Evolutionary conservation across 2,888 invertebrate genomes (phyloP), one percentile per base, ranked within the genome.

Genomic region (Sphecodes monilicornis): DNA sequence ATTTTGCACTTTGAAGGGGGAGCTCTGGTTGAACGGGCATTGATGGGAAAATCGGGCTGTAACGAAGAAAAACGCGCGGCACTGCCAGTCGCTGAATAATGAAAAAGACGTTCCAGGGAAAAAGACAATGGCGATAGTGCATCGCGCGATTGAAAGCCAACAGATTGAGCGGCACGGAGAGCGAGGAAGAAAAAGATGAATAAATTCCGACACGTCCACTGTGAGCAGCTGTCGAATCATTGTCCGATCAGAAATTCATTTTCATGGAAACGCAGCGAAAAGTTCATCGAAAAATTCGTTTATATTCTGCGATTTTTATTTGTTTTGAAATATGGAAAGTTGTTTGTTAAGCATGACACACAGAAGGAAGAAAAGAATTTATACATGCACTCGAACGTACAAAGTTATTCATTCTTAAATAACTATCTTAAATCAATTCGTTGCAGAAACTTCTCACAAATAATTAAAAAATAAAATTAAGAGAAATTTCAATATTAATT

Each of bases 41-140:
- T 43, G 75, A 69, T 75, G 41, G 57, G 32, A 64, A 64, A 64
- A 22, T 54, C 29, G 60, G 16, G 64, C 10, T 32, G 43, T 29
- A 43, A 71, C 73, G n/a, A 43, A 39, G 22, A 68, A 32, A 54
- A 69, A 66, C 29, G 72, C 54, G 60, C n/a, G 41, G 43, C 75
- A 29, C 22, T 43, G 26, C 6, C 60, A 16, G 22, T 32, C 6
- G 32, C 32, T 64, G 64, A 64, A 64, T 64, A 64, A 64, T 64
- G 32, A 64, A 64, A 64, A 64, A 64, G 64, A 64, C 64, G 57
- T 60, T 60, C 57, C 57, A 60, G 16, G 4, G 16, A 16, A 8
- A 60, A 60, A 29, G 4, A 60, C 29, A 60, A 60, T 60, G 29
- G 26, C 16, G 26, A 13, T 29, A 29, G 29, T 6, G 57, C 57